Evolutionary conservation across 2,113 vertebrate species (phyloP).

Genomic region (Eretmodus cyanostictus): DNA sequence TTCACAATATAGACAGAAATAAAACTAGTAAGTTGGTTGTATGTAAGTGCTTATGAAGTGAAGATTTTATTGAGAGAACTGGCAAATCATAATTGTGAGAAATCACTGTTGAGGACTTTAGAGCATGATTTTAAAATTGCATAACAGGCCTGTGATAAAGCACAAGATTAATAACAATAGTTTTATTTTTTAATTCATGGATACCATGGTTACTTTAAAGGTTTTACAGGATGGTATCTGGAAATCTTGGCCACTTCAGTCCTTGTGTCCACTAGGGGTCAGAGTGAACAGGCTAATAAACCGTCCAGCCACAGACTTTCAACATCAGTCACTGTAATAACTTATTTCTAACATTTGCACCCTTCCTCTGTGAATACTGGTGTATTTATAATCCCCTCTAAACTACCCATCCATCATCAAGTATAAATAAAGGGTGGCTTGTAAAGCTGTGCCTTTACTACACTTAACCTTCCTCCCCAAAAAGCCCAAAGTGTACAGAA

Average conservation of each 20-base stretch:
- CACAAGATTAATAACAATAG: not conserved
- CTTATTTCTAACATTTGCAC: not conserved
- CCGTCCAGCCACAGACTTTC: not conserved
- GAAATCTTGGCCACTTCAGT: not conserved
- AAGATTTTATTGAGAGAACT: not conserved
- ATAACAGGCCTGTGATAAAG: not conserved
- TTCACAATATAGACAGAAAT: not conserved
- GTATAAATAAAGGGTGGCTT: not conserved
- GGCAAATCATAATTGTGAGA: not conserved
- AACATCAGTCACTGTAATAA: not conserved
- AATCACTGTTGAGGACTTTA: not conserved
- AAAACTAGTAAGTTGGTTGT: not conserved
- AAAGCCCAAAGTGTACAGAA: not conserved
- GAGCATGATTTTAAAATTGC: not conserved
- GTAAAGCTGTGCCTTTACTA: not conserved
- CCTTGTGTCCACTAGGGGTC: constrained; percentile 56
- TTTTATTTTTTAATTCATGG: not conserved
- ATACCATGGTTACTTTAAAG: not conserved
- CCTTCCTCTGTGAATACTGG: not conserved
- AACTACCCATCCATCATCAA: not conserved
- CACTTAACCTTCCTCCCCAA: not conserved
- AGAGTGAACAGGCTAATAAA: constrained; percentile 18
- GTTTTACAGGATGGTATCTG: rapidly evolving
- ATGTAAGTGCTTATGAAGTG: not conserved
- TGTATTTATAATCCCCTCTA: not conserved